phyloP scores from a whole-genome alignment of 2,113 vertebrate species.

The Microtus oregoni region DNA sequence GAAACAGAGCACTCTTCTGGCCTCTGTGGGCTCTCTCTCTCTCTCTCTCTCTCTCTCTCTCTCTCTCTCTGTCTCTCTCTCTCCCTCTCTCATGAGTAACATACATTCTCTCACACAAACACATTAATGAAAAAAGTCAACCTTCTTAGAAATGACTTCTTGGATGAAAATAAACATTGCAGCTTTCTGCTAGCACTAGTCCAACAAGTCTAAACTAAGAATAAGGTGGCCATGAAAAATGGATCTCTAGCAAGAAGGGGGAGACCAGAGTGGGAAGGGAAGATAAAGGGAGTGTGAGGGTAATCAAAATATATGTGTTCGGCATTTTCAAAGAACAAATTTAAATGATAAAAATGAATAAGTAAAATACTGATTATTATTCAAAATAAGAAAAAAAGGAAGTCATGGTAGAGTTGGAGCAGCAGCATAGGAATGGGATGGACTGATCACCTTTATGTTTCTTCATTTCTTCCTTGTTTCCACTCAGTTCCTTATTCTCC shows the following conservation, averaged over 20 bases:
- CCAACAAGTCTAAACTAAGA: background rate
- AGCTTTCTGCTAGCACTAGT: background rate
- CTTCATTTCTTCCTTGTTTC: background rate
- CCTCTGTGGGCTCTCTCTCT: background rate
- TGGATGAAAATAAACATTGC: background rate
- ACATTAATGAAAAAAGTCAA: background rate
- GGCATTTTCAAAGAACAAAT: background rate
- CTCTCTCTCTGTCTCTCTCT: too few species aligned
- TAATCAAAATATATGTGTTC: background rate
- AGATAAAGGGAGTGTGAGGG: background rate
- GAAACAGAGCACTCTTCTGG: background rate
- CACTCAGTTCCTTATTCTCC: background rate
- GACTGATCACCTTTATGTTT: too few species aligned
- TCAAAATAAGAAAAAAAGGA: background rate
- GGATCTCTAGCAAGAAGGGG: too few species aligned
- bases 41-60: background rate
- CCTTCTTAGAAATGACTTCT: background rate
- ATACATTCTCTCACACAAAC: too few species aligned
- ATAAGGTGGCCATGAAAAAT: too few species aligned
- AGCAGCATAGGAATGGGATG: rapidly evolving
- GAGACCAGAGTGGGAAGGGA: background rate
- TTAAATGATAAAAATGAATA: background rate
- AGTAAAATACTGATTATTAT: background rate
- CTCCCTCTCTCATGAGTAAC: background rate
- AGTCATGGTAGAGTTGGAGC: rapidly evolving